phyloP scores from a whole-genome alignment of 2,888 invertebrate genomes.

The Tortricodes alternella region DNA sequence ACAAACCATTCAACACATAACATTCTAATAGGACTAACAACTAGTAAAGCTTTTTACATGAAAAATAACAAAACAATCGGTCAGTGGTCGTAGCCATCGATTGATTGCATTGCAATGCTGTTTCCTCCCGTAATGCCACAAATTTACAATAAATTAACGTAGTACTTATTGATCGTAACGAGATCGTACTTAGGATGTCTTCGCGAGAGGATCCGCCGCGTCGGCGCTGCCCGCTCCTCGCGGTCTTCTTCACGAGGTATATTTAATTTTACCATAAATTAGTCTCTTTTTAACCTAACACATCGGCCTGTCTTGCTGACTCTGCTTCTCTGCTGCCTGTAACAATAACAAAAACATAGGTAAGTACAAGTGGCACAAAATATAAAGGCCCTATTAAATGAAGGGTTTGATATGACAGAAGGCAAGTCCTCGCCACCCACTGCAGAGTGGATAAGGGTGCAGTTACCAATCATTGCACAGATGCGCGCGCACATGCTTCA shows the following conservation, averaged over 20 bases:
- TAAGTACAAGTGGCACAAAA: constrained; percentile 42
- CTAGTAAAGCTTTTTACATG: constrained; percentile 82
- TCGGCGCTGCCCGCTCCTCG: constrained; percentile 36
- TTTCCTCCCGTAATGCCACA: constrained; percentile 78
- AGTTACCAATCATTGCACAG: constrained; percentile 65
- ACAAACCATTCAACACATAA: constrained; percentile 69
- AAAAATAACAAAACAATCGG: constrained; percentile 73
- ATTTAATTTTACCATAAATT: constrained; percentile 70
- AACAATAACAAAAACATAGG: constrained; percentile 68
- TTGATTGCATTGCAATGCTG: constrained; percentile 76
- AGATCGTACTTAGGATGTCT: constrained; percentile 81
- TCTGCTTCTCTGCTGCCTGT: constrained; percentile 85
- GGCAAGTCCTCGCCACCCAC: constrained; percentile 49
- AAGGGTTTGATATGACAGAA: constrained; percentile 47
- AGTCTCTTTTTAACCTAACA: constrained; percentile 69
- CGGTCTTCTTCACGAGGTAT: constrained; percentile 60
- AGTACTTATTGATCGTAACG: constrained; percentile 76
- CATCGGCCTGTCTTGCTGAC: constrained; percentile 83
- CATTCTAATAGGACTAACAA: constrained; percentile 69
- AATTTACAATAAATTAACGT: constrained; percentile 66
- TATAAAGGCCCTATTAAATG: constrained; percentile 37
- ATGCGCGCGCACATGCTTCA: constrained; percentile 67
- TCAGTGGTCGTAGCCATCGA: constrained; percentile 45
- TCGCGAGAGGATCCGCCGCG: constrained; percentile 60
- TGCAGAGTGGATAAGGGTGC: constrained; percentile 42